Conservation (phyloP, 2,888 invertebrate genomes). For the Meliscaeva auricollis region DNA sequence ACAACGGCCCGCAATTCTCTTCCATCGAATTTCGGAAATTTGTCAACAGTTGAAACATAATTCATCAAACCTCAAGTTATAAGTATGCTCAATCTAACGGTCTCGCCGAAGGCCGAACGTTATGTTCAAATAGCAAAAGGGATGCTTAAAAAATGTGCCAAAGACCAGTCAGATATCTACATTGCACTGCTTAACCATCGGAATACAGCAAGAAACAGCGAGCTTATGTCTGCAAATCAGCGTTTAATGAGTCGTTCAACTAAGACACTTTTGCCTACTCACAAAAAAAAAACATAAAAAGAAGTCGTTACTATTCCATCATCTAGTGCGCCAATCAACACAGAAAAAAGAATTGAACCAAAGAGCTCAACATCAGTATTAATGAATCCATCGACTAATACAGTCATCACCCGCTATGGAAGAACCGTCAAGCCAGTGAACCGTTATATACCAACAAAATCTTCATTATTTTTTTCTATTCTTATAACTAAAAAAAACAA, state of each 20-base stretch:
- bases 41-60: conserved; percentile 9
- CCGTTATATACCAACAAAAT: too few relatives aligned
- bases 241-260: conserved; percentile 70
- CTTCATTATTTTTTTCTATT: too few relatives aligned
- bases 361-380: background rate
- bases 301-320: too few relatives aligned
- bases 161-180: background rate
- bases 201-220: conserved; percentile 47
- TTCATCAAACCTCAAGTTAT: conserved; percentile 56
- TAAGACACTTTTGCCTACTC: conserved; percentile 13
- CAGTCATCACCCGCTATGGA: conserved; percentile 2
- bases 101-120: conserved; percentile 68
- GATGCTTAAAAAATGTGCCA: conserved; percentile 1
- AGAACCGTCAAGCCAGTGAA: background rate
- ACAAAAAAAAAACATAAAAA: conserved; percentile 14
- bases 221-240: conserved; percentile 63
- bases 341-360: too few relatives aligned
- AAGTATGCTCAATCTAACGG: conserved; percentile 70
- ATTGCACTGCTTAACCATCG: conserved; percentile 15
- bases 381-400: conserved; percentile 1
- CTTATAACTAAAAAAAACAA: too few relatives aligned
- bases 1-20: conserved; percentile 44
- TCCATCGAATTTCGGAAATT: conserved; percentile 53
- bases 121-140: conserved; percentile 8
- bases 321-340: too few relatives aligned